Evolutionary conservation across 1,140 invertebrate genomes (phyloP), one percentile per base, ranked within the genome.

Genomic region (Idris sp.): DNA sequence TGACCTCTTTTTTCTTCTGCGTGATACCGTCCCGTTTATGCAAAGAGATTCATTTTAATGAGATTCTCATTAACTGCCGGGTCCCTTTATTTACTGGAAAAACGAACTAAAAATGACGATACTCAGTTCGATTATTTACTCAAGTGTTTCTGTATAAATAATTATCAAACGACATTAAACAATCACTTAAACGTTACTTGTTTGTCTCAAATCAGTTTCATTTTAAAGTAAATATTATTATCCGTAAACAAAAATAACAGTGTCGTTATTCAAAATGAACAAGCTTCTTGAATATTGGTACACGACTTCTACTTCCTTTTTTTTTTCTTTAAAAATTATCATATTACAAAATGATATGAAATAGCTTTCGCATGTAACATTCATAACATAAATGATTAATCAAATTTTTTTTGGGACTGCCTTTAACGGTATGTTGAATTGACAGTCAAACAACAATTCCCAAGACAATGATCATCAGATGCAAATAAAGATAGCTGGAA

Each of bases 41-140:
- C 62, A 68, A 68, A 72, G 44, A 76, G 74, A 76, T 64, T 68
- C 67, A 61, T 76, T 68, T 68, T 72, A 76, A 76, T 72, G 51
- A 68, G 73, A 65, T 59, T 71, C 59, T 76, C 59, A 61, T 65
- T 69, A 65, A 54, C 54, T 49, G 54, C 36, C 25, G 14, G 33
- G 19, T 18, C 7, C 25, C 40, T 62, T 62, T 65, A 56, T 74
- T 74, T 62, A 25, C 38, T 28, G 9, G 9, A 10, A 40, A 43
- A 65, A 38, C 9, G 40, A 54, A 56, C 13, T n/a, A 43, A 43
- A 33, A 56, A 26, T 36, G 2, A 8, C 30, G 25, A 43, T 54
- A 68, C 11, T 18, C 35, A 22, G 15, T 40, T n/a, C 44, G 18
- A 64, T 56, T 51, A 59, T 73, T 73, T 64, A 38, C 38, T 11